Base-by-base conservation (phyloP, 2,888 invertebrate genomes). In the Eristalis arbustorum region DNA sequence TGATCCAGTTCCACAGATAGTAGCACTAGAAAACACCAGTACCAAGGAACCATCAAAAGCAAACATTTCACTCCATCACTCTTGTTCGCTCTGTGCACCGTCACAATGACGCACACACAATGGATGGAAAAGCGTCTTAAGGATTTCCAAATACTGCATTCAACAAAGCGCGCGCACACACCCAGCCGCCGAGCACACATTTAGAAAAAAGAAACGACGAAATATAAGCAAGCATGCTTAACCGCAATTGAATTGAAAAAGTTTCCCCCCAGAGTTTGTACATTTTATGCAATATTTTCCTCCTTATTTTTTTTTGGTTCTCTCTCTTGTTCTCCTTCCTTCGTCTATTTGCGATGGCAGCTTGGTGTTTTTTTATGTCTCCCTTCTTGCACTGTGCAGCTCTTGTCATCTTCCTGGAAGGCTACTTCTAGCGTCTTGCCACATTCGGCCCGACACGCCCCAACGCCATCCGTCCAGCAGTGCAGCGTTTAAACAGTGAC, bases 121-220 rank as follows among this genome's bases (percentile, higher is more conserved):
- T 77, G 75, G 66, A 68, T 68, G 75, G 25, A 25, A 79, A 87
- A 83, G 49, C 72, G 37, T 83, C 82, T 87, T 83, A 83, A 87
- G 87, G 74, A 87, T 79, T 79, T 79, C 78, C 87, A 87, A 87
- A 87, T 87, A 82, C 78, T 83, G 78, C 72, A 87, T n/a, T 75
- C 61, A 74, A 83, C 74, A 87, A 87, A 79, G 72, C 77, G 78
- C 74, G 63, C 73, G 72, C 18, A 75, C 62, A 72, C 18, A 49
- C 18, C 49, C 71, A n/a, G n/a, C n/a, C n/a, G n/a, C n/a, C n/a
- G n/a, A n/a, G 61, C 37, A 5, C 42, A 14, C 10, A 62, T 28
- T 22, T 23, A 40, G 23, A 63, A 18, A n/a, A 49, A 72, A 80
- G 62, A 69, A 75, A 68, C 57, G 37, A 64, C 62, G 74, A 83